These are phyloP conservation scores for Climacteris rufus DNA, from an alignment of 2,113 vertebrate genomes.

Conservation along the genomic window DNA sequence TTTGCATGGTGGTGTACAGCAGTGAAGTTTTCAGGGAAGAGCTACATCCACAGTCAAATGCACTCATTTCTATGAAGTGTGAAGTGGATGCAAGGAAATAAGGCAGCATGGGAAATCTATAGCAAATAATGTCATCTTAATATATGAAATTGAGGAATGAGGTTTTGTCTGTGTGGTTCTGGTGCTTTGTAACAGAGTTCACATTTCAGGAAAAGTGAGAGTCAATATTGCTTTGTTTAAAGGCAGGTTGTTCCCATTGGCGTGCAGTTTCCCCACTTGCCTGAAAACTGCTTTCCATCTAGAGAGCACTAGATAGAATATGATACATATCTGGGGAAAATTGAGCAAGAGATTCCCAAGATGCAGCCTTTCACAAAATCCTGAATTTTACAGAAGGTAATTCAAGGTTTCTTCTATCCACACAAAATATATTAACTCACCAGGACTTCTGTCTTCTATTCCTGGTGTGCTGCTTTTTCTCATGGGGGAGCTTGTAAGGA, in stretches of 20 bases:
- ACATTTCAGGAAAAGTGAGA: background rate
- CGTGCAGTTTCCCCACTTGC: rapidly evolving
- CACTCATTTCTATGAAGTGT: background rate
- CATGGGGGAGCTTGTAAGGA: background rate
- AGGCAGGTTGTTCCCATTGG: background rate
- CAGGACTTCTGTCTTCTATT: background rate
- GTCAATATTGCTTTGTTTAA: background rate
- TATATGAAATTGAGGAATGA: background rate
- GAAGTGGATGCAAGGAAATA: background rate
- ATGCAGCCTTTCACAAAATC: background rate
- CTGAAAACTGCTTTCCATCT: background rate
- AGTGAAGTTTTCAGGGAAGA: background rate
- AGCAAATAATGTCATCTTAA: background rate
- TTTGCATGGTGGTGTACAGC: background rate
- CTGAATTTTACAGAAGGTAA: background rate
- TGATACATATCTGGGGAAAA: background rate
- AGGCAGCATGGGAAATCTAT: background rate
- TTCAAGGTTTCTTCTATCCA: background rate
- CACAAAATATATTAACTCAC: background rate
- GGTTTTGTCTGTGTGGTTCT: background rate
- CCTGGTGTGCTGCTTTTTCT: background rate
- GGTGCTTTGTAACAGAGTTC: background rate
- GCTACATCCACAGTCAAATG: background rate
- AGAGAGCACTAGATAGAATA: background rate
- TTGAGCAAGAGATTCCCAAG: background rate